Evolutionary conservation across 2,888 invertebrate species (phyloP), one percentile per base, ranked within the genome.

Genomic region (Dasysyrphus tricinctus): DNA sequence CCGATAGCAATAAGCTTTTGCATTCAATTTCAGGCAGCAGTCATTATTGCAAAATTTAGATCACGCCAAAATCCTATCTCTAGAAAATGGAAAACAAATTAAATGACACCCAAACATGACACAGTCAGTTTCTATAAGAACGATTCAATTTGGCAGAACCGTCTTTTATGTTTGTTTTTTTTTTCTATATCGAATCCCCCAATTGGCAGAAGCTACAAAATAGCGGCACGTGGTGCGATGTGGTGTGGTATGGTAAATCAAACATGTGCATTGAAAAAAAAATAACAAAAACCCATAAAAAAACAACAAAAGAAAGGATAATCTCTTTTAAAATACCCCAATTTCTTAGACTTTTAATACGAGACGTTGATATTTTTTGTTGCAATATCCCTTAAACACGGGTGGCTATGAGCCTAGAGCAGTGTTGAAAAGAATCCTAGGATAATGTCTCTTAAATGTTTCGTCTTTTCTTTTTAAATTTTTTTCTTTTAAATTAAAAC

Each of bases 41-140:
- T 72, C 75, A 84, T 80, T 84, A 84, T 80, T 84, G 72, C 56
- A 76, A 80, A n/a, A 84, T 84, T 80, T 84, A 80, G 80, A 80
- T 76, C 83, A 84, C 65, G 80, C 63, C 69, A 57, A 75, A 70
- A 72, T 83, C 80, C 80, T 65, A 72, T 57, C 44, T 44, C 59
- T 9, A 32, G 57, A 81, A 85, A 77, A 42, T 74, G 57, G 74
- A 75, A 82, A 72, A 86, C 86, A 86, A 86, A 86, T 86, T 82
- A 86, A 86, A 86, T 82, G 82, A 78, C 82, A 82, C 59, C 86
- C 86, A 24, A 86, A 78, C 78, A 82, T 82, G 82, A 82, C 86
- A 82, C 70, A 86, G 82, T 74, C 73, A 81, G 73, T 81, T 80
- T 65, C 74, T 86, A 32, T 72, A 80, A 79, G 69, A 61, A 80